Evolutionary conservation across 2,797 vertebrate species (phyloP).

Genomic region (Gallirallus australis): DNA sequence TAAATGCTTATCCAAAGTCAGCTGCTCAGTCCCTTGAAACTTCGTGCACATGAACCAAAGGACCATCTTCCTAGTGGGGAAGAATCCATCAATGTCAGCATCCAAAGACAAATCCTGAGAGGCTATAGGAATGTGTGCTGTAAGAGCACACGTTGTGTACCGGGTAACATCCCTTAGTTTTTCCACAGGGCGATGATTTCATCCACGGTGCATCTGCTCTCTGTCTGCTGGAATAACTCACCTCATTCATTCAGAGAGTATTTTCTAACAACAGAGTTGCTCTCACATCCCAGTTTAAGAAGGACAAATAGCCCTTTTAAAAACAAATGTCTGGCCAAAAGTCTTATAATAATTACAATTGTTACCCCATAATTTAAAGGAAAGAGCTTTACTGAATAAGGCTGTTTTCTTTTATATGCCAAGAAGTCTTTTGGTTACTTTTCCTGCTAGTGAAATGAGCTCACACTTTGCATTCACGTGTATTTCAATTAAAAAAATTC

Average conservation of each 20-base stretch:
- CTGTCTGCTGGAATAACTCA: constrained; percentile 36
- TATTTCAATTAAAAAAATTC: neutral
- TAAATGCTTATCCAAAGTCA: neutral
- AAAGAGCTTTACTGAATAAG: neutral
- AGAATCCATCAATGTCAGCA: neutral
- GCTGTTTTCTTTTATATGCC: neutral
- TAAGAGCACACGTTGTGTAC: neutral
- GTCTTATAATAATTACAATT: neutral
- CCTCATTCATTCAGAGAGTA: constrained; percentile 1
- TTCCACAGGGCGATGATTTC: constrained; percentile 28
- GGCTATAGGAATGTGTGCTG: neutral
- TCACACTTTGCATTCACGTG: neutral
- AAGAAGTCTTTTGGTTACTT: neutral
- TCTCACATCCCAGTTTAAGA: neutral
- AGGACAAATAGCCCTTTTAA: constrained; percentile 20
- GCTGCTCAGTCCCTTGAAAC: neutral
- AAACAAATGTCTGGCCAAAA: constrained; percentile 34
- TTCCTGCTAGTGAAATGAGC: neutral
- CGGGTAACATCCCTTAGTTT: neutral
- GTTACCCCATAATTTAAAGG: neutral
- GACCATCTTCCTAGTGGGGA: neutral
- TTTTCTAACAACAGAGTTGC: constrained; percentile 8
- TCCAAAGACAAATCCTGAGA: neutral
- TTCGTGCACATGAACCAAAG: neutral
- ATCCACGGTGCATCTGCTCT: constrained; percentile 16